A percentile compares a stretch with the other conserved stretches of the same genome.
These are phyloP conservation scores for Dermolepida albohirtum DNA, from an alignment of 2,888 invertebrate species.

Conservation along the genomic window DNA sequence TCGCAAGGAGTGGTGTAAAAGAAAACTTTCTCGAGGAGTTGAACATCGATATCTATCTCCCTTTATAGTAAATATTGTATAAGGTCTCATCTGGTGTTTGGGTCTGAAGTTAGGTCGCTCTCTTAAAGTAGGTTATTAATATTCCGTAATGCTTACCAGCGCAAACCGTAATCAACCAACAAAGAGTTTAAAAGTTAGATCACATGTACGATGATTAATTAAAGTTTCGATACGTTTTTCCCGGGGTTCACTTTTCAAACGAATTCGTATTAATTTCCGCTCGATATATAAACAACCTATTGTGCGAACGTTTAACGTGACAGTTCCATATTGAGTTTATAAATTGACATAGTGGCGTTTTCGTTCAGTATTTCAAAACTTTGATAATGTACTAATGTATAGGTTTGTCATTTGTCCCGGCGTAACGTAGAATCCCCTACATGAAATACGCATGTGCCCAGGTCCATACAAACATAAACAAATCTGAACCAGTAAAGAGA, in stretches of 20 bases:
- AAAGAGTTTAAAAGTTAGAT: slow-evolving; percentile 28
- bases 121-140: slow-evolving; percentile 23
- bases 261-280: slow-evolving; percentile 11
- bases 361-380: too few species aligned
- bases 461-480: too few species aligned
- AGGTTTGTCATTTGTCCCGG: too few species aligned
- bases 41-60: slow-evolving; percentile 17
- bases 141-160: slow-evolving; percentile 17
- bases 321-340: too few species aligned
- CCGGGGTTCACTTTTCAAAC: slow-evolving; percentile 15
- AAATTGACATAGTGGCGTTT: background rate
- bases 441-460: too few species aligned
- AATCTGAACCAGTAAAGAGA: too few species aligned
- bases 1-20: slow-evolving; percentile 27
- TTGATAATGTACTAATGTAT: too few species aligned
- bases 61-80: slow-evolving; percentile 19
- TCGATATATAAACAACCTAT: slow-evolving; percentile 2
- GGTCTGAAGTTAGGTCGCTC: slow-evolving; percentile 21
- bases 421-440: too few species aligned
- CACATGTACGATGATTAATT: slow-evolving; percentile 15
- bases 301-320: background rate
- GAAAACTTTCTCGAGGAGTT: slow-evolving; percentile 27
- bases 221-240: slow-evolving; percentile 9
- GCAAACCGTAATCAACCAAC: slow-evolving; percentile 16
- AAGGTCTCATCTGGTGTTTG: slow-evolving; percentile 27